These are phyloP conservation scores for Tichodroma muraria DNA, from an alignment of 2,113 vertebrate genomes.

Conservation along the genomic window DNA sequence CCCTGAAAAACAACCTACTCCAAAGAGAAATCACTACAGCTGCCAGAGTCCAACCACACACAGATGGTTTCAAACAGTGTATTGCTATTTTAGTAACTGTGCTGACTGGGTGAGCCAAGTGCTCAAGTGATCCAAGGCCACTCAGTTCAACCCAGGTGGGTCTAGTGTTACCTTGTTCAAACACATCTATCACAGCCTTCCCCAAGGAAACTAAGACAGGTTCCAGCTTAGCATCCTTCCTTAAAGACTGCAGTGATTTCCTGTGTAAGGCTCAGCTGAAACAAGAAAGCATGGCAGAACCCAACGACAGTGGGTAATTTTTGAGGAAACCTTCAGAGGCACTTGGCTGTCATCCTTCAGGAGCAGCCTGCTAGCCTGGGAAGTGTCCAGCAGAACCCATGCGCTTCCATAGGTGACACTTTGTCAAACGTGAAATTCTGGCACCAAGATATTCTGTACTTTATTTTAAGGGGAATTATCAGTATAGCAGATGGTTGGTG, in stretches of 20 bases:
- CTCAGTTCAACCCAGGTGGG: background rate
- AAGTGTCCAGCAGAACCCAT: background rate
- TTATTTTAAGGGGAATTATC: background rate
- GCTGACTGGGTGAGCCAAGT: background rate
- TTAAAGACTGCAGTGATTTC: background rate
- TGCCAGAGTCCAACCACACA: background rate
- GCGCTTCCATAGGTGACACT: background rate
- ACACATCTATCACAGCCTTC: background rate
- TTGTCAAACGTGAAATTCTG: background rate
- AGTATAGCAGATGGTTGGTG: background rate
- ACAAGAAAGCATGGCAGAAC: background rate
- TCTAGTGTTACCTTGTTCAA: background rate
- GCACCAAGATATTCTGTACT: background rate
- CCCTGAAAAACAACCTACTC: background rate
- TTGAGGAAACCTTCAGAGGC: background rate
- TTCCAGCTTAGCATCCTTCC: background rate
- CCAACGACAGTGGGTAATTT: background rate
- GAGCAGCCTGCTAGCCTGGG: background rate
- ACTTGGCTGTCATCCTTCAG: background rate
- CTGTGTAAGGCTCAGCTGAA: background rate
- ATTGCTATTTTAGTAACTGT: background rate
- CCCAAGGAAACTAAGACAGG: background rate
- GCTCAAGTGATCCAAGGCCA: background rate
- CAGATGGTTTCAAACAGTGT: background rate
- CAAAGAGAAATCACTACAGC: background rate